Percentiles rank a stretch among this genome's conserved stretches.
These are phyloP conservation scores for Sebastes trivittatus DNA, from an alignment of 2,797 vertebrate species.

Conservation along the genomic window DNA sequence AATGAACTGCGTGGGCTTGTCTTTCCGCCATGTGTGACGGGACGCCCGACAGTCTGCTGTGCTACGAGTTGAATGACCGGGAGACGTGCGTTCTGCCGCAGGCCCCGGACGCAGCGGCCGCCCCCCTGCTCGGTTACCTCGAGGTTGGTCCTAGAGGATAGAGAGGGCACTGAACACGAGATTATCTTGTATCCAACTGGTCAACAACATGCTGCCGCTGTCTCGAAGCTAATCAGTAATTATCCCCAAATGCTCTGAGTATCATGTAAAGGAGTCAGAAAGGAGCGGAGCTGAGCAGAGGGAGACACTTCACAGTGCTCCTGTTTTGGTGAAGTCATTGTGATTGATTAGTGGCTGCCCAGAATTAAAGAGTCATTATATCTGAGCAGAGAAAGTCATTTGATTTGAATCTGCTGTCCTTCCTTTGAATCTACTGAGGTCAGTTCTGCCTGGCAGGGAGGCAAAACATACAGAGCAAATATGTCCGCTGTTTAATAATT, in stretches of 20 bases:
- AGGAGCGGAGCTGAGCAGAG: slow-evolving; percentile 21
- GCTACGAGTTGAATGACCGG: slow-evolving; percentile 15
- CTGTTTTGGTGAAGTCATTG: slow-evolving; percentile 8
- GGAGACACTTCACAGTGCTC: slow-evolving; percentile 2
- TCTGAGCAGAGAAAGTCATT: slow-evolving; percentile 37
- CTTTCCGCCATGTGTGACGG: slow-evolving; percentile 18
- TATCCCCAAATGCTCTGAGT: slow-evolving; percentile 37
- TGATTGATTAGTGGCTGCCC: slow-evolving; percentile 38
- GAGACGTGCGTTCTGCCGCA: not conserved
- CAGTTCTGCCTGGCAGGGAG: slow-evolving; percentile 17
- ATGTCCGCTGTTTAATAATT: not conserved
- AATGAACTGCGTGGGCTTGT: slow-evolving; percentile 30
- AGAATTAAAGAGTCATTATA: slow-evolving; percentile 35
- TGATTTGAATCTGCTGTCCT: slow-evolving; percentile 19
- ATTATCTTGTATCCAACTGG: slow-evolving; percentile 62
- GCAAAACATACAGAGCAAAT: slow-evolving; percentile 4
- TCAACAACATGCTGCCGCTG: slow-evolving; percentile 43
- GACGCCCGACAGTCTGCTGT: not conserved
- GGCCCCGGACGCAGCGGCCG: not conserved
- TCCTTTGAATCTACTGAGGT: slow-evolving; percentile 41
- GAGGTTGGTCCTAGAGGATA: slow-evolving; percentile 8
- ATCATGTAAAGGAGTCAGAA: slow-evolving; percentile 30
- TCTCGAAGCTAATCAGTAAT: slow-evolving; percentile 58
- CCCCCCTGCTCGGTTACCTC: slow-evolving; percentile 16
- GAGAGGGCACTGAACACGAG: slow-evolving; percentile 43